Base-by-base conservation (phyloP, 2,888 invertebrate genomes). In the Thecocarcelia acutangulata region DNA sequence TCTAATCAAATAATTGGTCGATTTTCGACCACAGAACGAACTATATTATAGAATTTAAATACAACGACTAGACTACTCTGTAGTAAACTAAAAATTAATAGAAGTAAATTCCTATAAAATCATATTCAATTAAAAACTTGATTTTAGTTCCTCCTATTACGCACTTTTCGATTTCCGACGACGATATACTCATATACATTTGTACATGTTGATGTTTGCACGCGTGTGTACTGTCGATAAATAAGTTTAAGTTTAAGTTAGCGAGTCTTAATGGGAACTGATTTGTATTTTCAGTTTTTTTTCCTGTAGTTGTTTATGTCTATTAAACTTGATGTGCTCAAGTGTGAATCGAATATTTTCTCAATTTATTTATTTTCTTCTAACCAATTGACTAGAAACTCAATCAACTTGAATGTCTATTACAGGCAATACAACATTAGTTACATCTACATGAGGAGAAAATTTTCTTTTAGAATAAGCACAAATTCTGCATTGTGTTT, bases 371-470 rank as follows among this genome's bases (percentile, higher is more conserved):
- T 84, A 72, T 84, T 83, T 84, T 84, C 74, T 77, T 73, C 72
- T 80, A 84, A 84, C 84, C 84, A 84, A 83, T 84, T 84, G 80
- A 83, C 84, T 84, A 82, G 82, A 79, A 79, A 83, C 83, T 85
- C 85, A 85, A 85, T 85, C 85, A 85, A 84, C 59, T 85, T 85
- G 85, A 79, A 84, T 79, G 85, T 84, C 85, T 83, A 73, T 80
- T 61, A 64, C 85, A 85, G 84, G 66, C 81, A 77, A 69, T 37
- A 76, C 44, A 75, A 68, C 72, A 80, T 69, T 76, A 50, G 59
- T 66, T 44, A 50, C 64, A 80, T 64, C 42, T 40, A 48, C 52
- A 72, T 17, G 19, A 59, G 40, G 42, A 37, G 24, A 75, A 63
- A 9, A 68, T 40, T 44, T 24, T 42, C 19, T 24, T 33, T 1